Conservation (phyloP, 2,113 vertebrate genomes). For the Tautogolabrus adspersus region DNA sequence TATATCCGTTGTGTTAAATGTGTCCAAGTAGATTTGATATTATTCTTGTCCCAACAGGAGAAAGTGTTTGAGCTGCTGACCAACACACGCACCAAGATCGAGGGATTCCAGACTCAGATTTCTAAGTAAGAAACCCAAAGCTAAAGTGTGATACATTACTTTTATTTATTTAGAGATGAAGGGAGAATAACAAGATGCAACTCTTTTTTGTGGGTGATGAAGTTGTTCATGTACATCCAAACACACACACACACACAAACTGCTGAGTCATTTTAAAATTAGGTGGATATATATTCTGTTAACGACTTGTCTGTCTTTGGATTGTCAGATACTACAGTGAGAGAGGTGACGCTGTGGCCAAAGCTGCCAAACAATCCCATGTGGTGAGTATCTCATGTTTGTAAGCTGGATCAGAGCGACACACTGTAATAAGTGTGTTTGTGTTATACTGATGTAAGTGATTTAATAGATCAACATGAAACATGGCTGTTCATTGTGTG, state of each 20-base stretch:
- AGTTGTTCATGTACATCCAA: too few species aligned
- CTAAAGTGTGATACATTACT: background rate
- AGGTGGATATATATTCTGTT: too few species aligned
- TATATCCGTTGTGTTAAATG: background rate
- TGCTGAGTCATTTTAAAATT: too few species aligned
- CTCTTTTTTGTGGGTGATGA: too few species aligned
- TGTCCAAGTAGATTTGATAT: background rate
- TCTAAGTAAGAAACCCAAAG: conserved; percentile 85
- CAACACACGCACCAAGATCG: conserved; percentile 89
- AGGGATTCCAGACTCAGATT: conserved; percentile 90
- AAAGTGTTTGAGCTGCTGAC: conserved; percentile 93
- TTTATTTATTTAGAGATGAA: background rate
- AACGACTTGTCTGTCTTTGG: background rate
- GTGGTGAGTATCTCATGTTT: conserved; percentile 85
- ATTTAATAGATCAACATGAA: background rate
- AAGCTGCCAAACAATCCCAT: conserved; percentile 89
- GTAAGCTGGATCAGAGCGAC: background rate
- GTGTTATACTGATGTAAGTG: background rate
- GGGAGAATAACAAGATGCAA: too few species aligned
- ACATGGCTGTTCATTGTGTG: background rate
- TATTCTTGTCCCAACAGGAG: conserved; percentile 79
- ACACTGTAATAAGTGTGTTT: background rate
- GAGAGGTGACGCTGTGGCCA: conserved; percentile 90
- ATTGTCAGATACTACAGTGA: conserved; percentile 89
- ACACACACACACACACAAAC: too few species aligned